Conservation (phyloP, 1,140 invertebrate species). For the Ceratina australensis region DNA sequence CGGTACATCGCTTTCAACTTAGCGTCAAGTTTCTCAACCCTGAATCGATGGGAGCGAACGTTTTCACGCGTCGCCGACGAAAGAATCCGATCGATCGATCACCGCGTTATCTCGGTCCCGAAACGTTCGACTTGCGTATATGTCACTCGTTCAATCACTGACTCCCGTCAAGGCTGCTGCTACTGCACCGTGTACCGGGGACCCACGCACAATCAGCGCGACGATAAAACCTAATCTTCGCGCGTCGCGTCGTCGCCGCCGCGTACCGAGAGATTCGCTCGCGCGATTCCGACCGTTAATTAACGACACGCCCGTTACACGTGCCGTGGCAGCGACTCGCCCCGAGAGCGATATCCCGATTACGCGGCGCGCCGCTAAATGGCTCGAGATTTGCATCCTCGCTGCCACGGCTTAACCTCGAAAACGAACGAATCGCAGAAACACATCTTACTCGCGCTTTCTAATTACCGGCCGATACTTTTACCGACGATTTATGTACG, state of each 20-base stretch:
- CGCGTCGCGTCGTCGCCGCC: background rate
- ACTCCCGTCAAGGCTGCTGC: background rate
- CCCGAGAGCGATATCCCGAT: slow-evolving; percentile 11
- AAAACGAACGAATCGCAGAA: background rate
- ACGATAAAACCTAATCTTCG: slow-evolving; percentile 13
- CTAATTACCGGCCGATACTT: background rate
- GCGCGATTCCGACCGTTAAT: slow-evolving; percentile 21
- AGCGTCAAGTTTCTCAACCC: background rate
- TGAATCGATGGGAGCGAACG: background rate
- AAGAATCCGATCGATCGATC: background rate
- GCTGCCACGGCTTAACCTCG: background rate
- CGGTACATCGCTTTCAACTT: background rate
- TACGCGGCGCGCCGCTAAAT: slow-evolving; percentile 3
- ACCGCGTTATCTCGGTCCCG: background rate
- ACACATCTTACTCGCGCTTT: slow-evolving; percentile 3
- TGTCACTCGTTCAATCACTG: background rate
- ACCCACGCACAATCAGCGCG: background rate
- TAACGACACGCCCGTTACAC: slow-evolving; percentile 38
- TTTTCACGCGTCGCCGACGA: background rate
- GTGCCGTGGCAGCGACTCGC: slow-evolving; percentile 3
- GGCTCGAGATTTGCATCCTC: slow-evolving; percentile 24
- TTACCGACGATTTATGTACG: background rate
- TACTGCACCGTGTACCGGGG: background rate
- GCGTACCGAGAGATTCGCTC: background rate
- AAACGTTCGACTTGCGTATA: background rate